A percentile compares a stretch with the other conserved stretches of the same genome.
Evolutionary conservation across 1,140 invertebrate species (phyloP).

Genomic region (Patella vulgata): DNA sequence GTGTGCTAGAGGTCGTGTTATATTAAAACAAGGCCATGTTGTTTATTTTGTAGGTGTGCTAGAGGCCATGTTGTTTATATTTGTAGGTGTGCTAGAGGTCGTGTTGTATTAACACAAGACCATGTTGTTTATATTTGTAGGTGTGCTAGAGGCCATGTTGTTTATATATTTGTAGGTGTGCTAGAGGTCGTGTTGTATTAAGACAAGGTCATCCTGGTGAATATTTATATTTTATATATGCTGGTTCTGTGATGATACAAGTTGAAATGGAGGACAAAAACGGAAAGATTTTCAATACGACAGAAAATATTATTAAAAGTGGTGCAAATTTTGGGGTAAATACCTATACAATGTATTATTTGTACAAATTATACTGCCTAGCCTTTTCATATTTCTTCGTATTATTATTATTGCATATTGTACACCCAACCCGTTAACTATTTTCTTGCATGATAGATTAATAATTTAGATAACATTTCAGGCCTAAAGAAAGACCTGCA

Average conservation of each 20-base stretch:
- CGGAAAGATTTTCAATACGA: constrained; percentile 12
- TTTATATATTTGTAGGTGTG: constrained; percentile 49
- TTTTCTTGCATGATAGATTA: no score
- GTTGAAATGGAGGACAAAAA: constrained; percentile 29
- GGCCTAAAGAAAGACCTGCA: no score
- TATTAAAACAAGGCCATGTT: constrained; percentile 38
- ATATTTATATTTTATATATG: constrained; percentile 47
- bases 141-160: constrained; percentile 45
- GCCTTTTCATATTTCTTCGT: no score
- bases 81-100: constrained; percentile 45
- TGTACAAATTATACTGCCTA: no score
- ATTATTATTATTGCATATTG: no score
- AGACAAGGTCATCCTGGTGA: constrained; percentile 39
- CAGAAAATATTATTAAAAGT: constrained; percentile 38
- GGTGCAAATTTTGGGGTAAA: constrained; percentile 48
- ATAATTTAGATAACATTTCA: no score
- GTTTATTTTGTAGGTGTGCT: no score
- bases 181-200: constrained; percentile 42
- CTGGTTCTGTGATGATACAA: constrained; percentile 44
- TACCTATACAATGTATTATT: neutral
- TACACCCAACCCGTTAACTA: no score
- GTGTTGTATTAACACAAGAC: constrained; percentile 40
- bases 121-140: constrained; percentile 44
- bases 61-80: no score
- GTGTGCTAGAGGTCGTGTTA: constrained; percentile 45